phyloP scores from a whole-genome alignment of 2,113 vertebrate genomes.

The Microcebus jonahi region DNA sequence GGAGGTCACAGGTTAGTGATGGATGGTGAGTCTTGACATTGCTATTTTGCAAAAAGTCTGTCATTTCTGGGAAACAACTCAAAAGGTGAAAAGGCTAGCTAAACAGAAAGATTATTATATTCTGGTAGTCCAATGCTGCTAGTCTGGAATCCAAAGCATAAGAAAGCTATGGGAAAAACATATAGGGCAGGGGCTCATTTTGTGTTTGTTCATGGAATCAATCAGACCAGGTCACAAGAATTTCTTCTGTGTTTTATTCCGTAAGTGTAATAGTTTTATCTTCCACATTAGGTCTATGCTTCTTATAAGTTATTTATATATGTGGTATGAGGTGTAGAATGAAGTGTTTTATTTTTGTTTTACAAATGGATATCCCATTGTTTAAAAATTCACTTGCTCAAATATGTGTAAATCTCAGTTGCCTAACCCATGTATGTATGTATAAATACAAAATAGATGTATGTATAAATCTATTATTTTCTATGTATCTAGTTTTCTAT shows the following conservation, averaged over 20 bases:
- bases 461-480: background rate
- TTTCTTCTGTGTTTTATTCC: background rate
- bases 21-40: too few species aligned
- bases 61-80: too few species aligned
- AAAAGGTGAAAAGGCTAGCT: too few species aligned
- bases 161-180: too few species aligned
- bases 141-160: too few species aligned
- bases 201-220: too few species aligned
- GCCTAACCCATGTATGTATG: background rate
- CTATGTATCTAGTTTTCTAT: background rate
- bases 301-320: background rate
- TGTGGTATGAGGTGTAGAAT: background rate
- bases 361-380: background rate
- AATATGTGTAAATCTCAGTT: background rate
- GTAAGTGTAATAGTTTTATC: background rate
- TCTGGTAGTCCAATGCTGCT: too few species aligned
- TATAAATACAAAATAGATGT: background rate
- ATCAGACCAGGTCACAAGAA: background rate
- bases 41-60: too few species aligned
- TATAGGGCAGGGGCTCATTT: too few species aligned
- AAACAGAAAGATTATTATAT: too few species aligned
- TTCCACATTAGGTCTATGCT: background rate
- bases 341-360: background rate
- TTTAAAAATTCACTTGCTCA: background rate
- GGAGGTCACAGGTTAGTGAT: too few species aligned